A percentile compares a stretch with the other conserved stretches of the same genome.
phyloP scores from a whole-genome alignment of 2,113 vertebrate genomes.

The Chascanopsetta lugubris region DNA sequence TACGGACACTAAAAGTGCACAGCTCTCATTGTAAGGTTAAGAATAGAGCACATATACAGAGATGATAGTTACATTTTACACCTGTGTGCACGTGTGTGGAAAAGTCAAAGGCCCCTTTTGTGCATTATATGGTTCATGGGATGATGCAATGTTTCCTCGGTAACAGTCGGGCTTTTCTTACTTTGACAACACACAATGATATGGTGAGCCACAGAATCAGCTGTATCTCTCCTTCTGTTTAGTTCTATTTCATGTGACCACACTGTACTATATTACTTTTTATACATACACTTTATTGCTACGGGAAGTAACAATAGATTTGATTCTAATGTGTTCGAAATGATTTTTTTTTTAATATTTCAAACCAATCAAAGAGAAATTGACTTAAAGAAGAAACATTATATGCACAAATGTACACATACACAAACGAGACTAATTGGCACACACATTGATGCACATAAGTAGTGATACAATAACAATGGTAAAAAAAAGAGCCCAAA shows the following conservation, averaged over 20 bases:
- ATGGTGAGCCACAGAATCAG: neutral
- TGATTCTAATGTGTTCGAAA: too few species aligned
- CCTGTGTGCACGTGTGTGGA: neutral
- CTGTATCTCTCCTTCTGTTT: neutral
- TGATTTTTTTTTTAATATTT: too few species aligned
- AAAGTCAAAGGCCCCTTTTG: neutral
- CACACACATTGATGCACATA: too few species aligned
- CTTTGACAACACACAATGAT: neutral
- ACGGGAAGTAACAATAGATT: too few species aligned
- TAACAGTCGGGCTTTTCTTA: neutral
- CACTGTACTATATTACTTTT: too few species aligned
- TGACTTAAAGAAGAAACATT: too few species aligned
- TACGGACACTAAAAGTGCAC: conserved; percentile 2
- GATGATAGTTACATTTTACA: neutral
- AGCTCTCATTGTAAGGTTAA: conserved; percentile 5
- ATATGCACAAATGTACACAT: neutral
- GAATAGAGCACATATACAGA: conserved; percentile 1
- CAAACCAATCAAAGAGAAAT: too few species aligned
- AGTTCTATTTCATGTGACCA: too few species aligned
- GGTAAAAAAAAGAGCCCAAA: neutral
- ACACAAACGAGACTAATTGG: neutral
- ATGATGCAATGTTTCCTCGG: neutral
- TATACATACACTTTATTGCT: too few species aligned
- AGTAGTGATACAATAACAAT: too few species aligned
- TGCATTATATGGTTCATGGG: neutral